These are phyloP conservation scores for Lota lota DNA, from an alignment of 2,113 vertebrate species.

Conservation along the genomic window DNA sequence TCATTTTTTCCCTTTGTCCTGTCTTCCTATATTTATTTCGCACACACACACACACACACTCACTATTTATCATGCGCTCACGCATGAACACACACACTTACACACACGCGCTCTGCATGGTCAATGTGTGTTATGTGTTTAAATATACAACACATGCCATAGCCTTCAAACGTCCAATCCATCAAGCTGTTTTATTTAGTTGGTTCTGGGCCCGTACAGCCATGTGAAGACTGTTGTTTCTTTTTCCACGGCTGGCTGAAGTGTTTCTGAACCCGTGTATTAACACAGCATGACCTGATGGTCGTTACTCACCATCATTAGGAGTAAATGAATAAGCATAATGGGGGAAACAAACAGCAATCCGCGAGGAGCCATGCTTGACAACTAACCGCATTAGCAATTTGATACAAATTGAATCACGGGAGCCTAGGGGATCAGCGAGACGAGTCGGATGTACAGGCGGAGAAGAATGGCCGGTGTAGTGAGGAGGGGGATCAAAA, in stretches of 20 bases:
- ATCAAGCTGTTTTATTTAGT: no score
- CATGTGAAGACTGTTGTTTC: not conserved
- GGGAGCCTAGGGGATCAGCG: conserved; percentile 32
- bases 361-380: conserved; percentile 43
- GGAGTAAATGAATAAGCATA: conserved; percentile 51
- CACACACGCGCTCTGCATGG: not conserved
- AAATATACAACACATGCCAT: no score
- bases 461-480: conserved; percentile 34
- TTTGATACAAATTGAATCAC: conserved; percentile 67
- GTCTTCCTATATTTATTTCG: not conserved
- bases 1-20: not conserved
- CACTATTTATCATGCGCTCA: not conserved
- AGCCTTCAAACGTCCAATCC: no score
- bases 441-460: not conserved
- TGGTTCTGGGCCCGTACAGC: no score
- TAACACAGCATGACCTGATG: conserved; percentile 34
- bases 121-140: no score
- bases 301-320: conserved; percentile 55
- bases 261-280: conserved; percentile 35
- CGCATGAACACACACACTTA: not conserved
- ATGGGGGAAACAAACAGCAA: conserved; percentile 52
- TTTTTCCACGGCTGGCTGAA: conserved; percentile 20
- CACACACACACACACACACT: not conserved
- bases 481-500: conserved; percentile 49
- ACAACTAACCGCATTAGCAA: conserved; percentile 61